Evolutionary conservation across 2,797 vertebrate genomes (phyloP).

Genomic region (Enteromius paludinosus): DNA sequence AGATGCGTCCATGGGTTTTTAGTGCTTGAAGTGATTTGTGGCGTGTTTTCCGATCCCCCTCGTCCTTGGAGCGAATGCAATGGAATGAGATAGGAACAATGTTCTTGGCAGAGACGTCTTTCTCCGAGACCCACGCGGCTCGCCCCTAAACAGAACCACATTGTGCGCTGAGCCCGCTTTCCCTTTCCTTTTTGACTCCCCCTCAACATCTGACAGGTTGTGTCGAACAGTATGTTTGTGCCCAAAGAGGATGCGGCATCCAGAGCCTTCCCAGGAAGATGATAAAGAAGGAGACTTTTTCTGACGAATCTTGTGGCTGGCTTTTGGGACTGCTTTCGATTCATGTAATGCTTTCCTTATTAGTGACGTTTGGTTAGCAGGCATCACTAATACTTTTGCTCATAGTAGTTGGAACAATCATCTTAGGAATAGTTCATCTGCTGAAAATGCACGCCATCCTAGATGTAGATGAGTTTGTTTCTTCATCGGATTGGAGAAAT

Average conservation of each 20-base stretch:
- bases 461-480: background rate
- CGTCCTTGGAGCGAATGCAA: conserved; percentile 56
- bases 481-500: background rate
- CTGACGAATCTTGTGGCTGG: background rate
- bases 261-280: background rate
- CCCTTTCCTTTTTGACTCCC: conserved; percentile 41
- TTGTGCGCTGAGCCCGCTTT: conserved; percentile 68
- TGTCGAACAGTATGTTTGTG: conserved; percentile 10
- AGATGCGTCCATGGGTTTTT: background rate
- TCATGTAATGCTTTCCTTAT: background rate
- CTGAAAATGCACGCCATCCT: background rate
- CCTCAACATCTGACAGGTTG: conserved; percentile 41
- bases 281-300: background rate
- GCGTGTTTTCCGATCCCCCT: conserved; percentile 60
- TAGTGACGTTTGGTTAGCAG: background rate
- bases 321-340: background rate
- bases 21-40: conserved; percentile 63
- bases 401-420: background rate
- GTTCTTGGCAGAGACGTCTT: conserved; percentile 47
- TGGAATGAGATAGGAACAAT: conserved; percentile 66
- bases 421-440: background rate
- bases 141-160: conserved; percentile 77
- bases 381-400: background rate
- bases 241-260: conserved; percentile 8
- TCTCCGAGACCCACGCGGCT: conserved; percentile 52